A percentile compares a stretch with the other conserved stretches of the same genome.
phyloP scores from a whole-genome alignment of 2,113 vertebrate genomes.

The Zosterops japonicus region DNA sequence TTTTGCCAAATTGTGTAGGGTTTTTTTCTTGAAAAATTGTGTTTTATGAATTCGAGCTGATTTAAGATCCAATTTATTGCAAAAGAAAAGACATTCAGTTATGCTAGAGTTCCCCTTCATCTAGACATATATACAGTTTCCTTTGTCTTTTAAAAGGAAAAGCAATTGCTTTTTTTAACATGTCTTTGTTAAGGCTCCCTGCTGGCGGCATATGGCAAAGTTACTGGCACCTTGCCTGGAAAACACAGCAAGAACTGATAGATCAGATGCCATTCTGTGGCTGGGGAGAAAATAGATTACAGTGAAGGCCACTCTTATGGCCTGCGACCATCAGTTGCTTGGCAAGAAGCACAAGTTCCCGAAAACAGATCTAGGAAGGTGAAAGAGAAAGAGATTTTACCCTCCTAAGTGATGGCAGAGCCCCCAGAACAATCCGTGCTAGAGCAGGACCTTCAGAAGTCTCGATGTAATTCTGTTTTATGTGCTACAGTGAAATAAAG shows the following conservation, averaged over 20 bases:
- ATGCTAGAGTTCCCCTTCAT: not conserved
- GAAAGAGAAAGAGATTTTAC: not conserved
- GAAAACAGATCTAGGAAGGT: not conserved
- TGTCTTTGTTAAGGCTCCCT: conserved; percentile 8
- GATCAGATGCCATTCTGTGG: not conserved
- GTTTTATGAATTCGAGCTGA: not conserved
- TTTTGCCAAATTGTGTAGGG: not conserved
- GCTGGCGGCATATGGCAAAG: not conserved
- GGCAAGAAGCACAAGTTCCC: not conserved
- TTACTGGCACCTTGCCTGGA: conserved; percentile 36
- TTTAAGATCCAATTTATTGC: not conserved
- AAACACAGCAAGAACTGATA: not conserved
- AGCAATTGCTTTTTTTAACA: not conserved
- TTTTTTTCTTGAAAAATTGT: not conserved
- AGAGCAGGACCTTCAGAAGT: not conserved
- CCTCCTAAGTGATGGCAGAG: not conserved
- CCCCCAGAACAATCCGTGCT: not conserved
- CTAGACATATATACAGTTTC: not conserved
- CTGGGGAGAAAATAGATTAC: not conserved
- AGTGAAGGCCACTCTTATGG: not conserved
- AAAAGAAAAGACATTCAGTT: not conserved
- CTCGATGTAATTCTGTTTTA: not conserved
- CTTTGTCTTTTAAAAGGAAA: not conserved
- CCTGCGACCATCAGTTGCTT: not conserved
- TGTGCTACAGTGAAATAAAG: not conserved